Conservation (phyloP, 2,888 invertebrate species). For the Synanthedon andrenaeformis region DNA sequence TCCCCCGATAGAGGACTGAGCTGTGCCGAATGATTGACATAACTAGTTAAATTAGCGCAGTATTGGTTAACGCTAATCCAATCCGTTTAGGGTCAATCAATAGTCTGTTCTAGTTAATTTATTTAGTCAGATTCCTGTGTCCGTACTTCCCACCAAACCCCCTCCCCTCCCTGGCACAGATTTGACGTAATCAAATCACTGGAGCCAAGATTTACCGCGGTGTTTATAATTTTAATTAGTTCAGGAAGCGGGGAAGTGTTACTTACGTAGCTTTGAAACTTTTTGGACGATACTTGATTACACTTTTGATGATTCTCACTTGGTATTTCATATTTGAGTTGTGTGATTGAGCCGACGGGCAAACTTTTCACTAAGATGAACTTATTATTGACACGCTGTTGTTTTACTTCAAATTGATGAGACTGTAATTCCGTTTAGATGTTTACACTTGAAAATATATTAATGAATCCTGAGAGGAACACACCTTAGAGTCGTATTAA, state of each 20-base stretch:
- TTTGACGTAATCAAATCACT: constrained; percentile 21
- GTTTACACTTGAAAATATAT: no score
- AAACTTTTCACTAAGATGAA: neutral
- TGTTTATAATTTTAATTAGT: constrained; percentile 37
- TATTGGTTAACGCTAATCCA: no score
- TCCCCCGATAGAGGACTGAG: no score
- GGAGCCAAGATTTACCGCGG: constrained; percentile 21
- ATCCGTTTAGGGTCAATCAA: neutral
- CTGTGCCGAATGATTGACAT: no score
- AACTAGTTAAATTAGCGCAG: no score
- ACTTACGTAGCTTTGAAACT: neutral
- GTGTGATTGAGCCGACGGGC: neutral
- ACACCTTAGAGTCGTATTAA: no score
- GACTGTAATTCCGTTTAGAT: no score
- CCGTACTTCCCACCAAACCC: neutral
- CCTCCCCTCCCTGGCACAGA: constrained; percentile 7
- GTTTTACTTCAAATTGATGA: no score
- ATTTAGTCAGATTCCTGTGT: neutral
- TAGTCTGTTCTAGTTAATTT: neutral
- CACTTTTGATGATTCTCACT: neutral
- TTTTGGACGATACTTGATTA: neutral
- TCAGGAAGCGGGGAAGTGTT: constrained; percentile 12
- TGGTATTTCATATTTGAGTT: constrained; percentile 1
- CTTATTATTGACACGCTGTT: neutral
- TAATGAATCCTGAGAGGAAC: no score